Conservation (phyloP, 2,888 invertebrate species). For the Ochlodes sylvanus region DNA sequence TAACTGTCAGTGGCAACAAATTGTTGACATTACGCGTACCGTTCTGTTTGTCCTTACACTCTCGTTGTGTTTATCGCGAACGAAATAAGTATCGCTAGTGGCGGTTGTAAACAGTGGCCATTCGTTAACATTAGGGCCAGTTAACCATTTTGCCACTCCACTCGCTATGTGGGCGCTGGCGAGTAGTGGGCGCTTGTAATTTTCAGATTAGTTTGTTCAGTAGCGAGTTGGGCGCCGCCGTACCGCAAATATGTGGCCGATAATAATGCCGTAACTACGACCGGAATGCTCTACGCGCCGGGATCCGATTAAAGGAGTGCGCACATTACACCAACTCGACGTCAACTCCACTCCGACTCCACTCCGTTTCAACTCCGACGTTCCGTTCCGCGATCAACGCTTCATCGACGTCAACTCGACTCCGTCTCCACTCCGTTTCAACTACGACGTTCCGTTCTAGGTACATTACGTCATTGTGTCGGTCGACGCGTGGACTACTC, state of each 20-base stretch:
- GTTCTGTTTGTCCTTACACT: constrained; percentile 29
- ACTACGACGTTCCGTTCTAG: no score
- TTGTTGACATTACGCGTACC: constrained; percentile 22
- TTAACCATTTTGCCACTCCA: constrained; percentile 58
- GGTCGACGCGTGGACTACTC: no score
- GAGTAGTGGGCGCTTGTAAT: constrained; percentile 63
- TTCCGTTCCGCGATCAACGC: no score
- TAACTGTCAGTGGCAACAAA: constrained; percentile 13
- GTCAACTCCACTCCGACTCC: no score
- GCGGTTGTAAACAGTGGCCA: constrained; percentile 38
- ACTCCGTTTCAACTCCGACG: no score
- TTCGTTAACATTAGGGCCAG: constrained; percentile 65
- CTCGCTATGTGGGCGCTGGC: constrained; percentile 41
- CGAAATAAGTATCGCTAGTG: constrained; percentile 20
- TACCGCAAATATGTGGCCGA: constrained; percentile 75
- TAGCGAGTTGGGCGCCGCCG: constrained; percentile 61
- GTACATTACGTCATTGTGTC: no score
- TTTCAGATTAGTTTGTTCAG: constrained; percentile 83
- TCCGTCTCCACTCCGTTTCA: no score
- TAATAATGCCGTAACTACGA: constrained; percentile 53
- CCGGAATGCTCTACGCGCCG: not conserved
- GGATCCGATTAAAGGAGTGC: no score
- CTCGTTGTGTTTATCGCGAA: constrained; percentile 8
- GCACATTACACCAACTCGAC: no score
- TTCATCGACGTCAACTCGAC: no score